phyloP scores from a whole-genome alignment of 2,797 vertebrate species.

The Aulostomus chinensis region DNA sequence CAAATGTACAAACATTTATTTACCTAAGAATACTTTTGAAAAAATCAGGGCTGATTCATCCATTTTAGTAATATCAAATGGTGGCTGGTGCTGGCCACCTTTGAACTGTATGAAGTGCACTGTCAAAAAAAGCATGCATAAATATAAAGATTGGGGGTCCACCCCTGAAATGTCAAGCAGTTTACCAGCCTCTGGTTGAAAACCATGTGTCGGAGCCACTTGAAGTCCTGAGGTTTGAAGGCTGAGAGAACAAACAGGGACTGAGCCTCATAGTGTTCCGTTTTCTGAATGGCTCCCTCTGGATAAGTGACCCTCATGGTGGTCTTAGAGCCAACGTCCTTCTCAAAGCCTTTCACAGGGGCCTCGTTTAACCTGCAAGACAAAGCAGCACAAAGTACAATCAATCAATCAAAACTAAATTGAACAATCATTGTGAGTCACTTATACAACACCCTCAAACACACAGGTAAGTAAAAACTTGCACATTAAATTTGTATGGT shows the following conservation, averaged over 20 bases:
- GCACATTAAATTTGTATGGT: too few relatives aligned
- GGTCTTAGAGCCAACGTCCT: conserved; percentile 91
- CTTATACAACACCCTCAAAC: too few relatives aligned
- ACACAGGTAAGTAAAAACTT: too few relatives aligned
- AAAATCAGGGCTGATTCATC: too few relatives aligned
- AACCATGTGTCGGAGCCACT: conserved; percentile 91
- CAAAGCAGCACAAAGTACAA: conserved; percentile 19
- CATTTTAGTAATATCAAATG: too few relatives aligned
- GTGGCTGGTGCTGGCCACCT: too few relatives aligned
- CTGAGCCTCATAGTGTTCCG: conserved; percentile 84
- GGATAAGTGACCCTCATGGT: conserved; percentile 94
- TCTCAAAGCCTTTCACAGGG: conserved; percentile 90
- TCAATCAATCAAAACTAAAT: conserved; percentile 2
- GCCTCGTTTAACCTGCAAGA: conserved; percentile 88
- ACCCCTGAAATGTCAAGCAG: not conserved
- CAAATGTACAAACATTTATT: too few relatives aligned
- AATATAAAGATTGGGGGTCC: too few relatives aligned
- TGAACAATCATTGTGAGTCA: too few relatives aligned
- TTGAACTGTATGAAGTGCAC: too few relatives aligned
- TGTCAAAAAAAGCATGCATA: too few relatives aligned
- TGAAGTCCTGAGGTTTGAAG: conserved; percentile 92
- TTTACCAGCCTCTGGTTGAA: conserved; percentile 91
- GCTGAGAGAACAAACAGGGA: conserved; percentile 92
- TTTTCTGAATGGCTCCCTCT: conserved; percentile 91
- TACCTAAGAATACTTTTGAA: too few relatives aligned